Evolutionary conservation across 2,797 vertebrate species (phyloP).

Genomic region (Muraenolepis orangiensis): DNA sequence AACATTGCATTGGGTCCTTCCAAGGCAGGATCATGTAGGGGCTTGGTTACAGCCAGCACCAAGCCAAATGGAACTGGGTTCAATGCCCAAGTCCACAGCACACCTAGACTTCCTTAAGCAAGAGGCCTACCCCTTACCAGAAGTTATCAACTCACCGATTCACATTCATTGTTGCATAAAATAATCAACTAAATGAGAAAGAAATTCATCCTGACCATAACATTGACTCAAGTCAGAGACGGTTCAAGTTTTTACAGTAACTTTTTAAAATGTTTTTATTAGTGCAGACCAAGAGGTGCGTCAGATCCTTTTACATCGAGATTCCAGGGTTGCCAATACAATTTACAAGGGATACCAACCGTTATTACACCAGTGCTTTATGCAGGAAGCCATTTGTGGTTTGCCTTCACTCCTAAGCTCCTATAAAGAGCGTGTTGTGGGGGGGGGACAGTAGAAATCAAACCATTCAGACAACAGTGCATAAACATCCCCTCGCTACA

Average conservation of each 20-base stretch:
- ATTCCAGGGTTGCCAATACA: conserved; percentile 50
- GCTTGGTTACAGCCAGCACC: too few species aligned
- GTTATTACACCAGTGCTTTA: background rate
- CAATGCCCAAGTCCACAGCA: too few species aligned
- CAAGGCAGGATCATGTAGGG: too few species aligned
- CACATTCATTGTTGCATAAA: too few species aligned
- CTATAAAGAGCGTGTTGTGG: background rate
- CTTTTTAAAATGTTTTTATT: conserved; percentile 48
- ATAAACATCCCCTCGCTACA: background rate
- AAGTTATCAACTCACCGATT: too few species aligned
- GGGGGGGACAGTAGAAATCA: background rate
- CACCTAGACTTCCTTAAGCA: too few species aligned
- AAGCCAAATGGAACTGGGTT: too few species aligned
- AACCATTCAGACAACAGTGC: background rate
- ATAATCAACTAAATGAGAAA: too few species aligned
- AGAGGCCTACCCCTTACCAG: too few species aligned
- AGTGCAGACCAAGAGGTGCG: conserved; percentile 43
- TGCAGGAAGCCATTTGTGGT: conserved; percentile 22
- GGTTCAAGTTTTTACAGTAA: background rate
- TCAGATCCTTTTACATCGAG: conserved; percentile 28
- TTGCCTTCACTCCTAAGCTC: background rate
- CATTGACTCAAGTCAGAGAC: background rate
- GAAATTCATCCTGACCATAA: too few species aligned
- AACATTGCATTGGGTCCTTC: too few species aligned
- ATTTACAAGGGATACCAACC: conserved; percentile 33